Base-by-base conservation (phyloP, 2,888 invertebrate genomes). In the Drosophila hawaiiensis region DNA sequence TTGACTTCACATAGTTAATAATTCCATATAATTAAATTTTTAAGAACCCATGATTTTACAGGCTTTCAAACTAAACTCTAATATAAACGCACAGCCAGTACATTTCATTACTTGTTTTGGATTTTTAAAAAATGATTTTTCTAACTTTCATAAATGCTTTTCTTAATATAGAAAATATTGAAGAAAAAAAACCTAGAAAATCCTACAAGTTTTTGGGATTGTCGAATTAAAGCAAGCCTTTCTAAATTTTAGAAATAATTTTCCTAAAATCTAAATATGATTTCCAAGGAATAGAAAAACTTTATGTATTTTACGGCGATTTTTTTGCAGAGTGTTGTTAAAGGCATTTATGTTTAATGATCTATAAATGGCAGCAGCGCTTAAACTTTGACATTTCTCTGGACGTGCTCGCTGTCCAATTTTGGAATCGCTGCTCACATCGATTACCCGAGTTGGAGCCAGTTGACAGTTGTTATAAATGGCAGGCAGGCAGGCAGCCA, bases 391-490 rank as follows among this genome's bases (percentile, higher is more conserved):
- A 89, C 86, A 89, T 70, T 74, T 60, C 58, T 68, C 62, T 67
- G 70, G 53, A 70, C 68, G 73, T 80, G 72, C 65, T 35, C 37
- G 56, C 68, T 71, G 69, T 70, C 72, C 76, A 81, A 79, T 78
- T 47, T 85, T 66, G 66, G 78, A 66, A 69, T 39, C 59, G 72
- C 64, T 69, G 72, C 72, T 77, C 72, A 65, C 77, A 83, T 82
- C 83, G 77, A 82, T 83, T 80, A 78, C 73, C 79, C 76, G 68
- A 79, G 73, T 80, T 78, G 82, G 81, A 68, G 69, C 74, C 78
- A 68, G 73, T 81, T 87, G 87, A 90, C 87, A 90, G 87, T 83
- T 89, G 87, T 90, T 80, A 90, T 87, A 89, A 87, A 87, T 87
- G 90, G 84, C 86, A 80, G 74, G 35, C 65, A 52, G 50, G 60